Conservation (phyloP, 2,797 vertebrate genomes). For the Gastrophryne carolinensis region DNA sequence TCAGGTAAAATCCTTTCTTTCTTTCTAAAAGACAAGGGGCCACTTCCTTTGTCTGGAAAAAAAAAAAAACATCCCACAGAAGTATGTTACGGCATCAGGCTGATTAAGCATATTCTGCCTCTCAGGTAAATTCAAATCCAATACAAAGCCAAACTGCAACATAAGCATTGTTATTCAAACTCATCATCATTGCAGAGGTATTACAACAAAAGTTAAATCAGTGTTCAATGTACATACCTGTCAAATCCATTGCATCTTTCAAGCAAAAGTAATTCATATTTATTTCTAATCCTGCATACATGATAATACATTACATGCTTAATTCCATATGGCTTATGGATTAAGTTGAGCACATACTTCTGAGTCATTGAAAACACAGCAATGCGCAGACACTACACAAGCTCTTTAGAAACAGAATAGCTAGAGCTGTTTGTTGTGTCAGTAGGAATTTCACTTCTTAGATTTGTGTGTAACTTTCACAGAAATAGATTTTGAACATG, state of each 20-base stretch:
- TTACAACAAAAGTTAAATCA: not conserved
- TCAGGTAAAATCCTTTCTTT: too few relatives aligned
- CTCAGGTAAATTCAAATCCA: too few relatives aligned
- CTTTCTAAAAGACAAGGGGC: too few relatives aligned
- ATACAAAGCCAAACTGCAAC: too few relatives aligned
- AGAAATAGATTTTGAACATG: not conserved
- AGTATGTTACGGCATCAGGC: too few relatives aligned
- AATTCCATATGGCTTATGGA: slow-evolving; percentile 46
- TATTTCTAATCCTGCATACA: slow-evolving; percentile 4
- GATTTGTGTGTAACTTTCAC: not conserved
- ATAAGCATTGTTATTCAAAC: not conserved
- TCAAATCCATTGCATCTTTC: not conserved
- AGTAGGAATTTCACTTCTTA: not conserved
- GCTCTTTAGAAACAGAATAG: not conserved
- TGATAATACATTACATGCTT: slow-evolving; percentile 12
- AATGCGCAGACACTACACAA: slow-evolving; percentile 5
- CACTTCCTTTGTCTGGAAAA: too few relatives aligned
- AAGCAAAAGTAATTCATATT: not conserved
- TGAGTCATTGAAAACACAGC: slow-evolving; percentile 24
- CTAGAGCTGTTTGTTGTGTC: not conserved
- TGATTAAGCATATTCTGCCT: too few relatives aligned
- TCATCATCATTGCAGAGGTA: not conserved
- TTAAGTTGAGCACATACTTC: slow-evolving; percentile 17
- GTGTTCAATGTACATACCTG: not conserved
- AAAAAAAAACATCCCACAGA: too few relatives aligned